phyloP scores from a whole-genome alignment of 2,888 invertebrate genomes.

The Cheilosia soror region DNA sequence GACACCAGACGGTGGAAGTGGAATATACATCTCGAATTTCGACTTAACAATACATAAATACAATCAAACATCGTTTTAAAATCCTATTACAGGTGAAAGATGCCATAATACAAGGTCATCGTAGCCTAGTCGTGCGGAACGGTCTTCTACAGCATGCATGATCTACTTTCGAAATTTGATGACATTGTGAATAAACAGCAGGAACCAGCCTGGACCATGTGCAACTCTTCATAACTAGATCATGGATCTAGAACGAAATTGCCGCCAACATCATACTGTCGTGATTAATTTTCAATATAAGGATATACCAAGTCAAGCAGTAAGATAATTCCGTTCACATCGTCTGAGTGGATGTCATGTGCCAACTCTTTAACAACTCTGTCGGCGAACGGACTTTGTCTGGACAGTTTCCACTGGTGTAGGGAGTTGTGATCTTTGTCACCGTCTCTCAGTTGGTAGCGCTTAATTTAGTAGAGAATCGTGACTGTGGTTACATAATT shows the following conservation, averaged over 20 bases:
- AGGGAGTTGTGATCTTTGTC: constrained; percentile 40
- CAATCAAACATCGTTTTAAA: no score
- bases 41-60: no score
- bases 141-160: background rate
- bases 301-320: constrained; percentile 10
- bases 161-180: constrained; percentile 1
- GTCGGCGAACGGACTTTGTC: constrained; percentile 49
- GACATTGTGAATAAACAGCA: constrained; percentile 29
- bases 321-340: constrained; percentile 22
- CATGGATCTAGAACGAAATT: constrained; percentile 36
- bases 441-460: constrained; percentile 20
- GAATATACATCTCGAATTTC: no score
- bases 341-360: constrained; percentile 25
- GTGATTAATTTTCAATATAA: constrained; percentile 37
- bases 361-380: constrained; percentile 27
- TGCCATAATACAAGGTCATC: background rate
- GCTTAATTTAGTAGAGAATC: constrained; percentile 42
- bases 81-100: background rate
- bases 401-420: constrained; percentile 32
- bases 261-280: background rate
- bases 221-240: constrained; percentile 7
- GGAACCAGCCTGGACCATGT: constrained; percentile 4
- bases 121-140: background rate
- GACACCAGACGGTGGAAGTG: background rate
- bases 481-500: constrained; percentile 55